Evolutionary conservation across 2,888 invertebrate genomes (phyloP), one percentile per base, ranked within the genome.

Genomic region (Malthinus flaveolus): DNA sequence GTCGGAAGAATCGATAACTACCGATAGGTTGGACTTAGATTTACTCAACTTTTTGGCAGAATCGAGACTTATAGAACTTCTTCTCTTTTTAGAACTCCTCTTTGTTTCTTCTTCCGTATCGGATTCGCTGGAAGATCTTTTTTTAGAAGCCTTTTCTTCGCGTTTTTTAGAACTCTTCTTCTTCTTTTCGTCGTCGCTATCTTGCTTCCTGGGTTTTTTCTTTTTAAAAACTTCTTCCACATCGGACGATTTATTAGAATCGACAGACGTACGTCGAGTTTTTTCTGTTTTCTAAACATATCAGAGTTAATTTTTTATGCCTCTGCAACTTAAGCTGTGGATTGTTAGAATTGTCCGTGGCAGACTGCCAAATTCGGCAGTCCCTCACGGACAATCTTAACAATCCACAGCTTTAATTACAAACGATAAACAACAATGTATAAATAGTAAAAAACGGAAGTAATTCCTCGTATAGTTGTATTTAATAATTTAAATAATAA

Each of bases 141-240:
- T 36, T 42, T 42, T 3, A 23, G 23, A 3, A 13, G 52, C 69
- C 9, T 39, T 11, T 50, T 63, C 35, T 53, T 63, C 32, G 54
- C 56, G 36, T 59, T 59, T 23, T 23, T 23, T 23, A 23, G 23
- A 23, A 23, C 23, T 23, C 8, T 62, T 59, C 23, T 45, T 58
- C 44, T 59, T 63, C 13, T 66, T 63, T 57, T 76, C 62, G 52
- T 64, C 57, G 31, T 61, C 57, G 46, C 62, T 49, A 37, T 63
- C 51, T 46, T 31, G 13, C 39, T 59, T 59, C 35, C 52, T 57
- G 6, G 36, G 39, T 31, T 52, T 49, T 42, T 59, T 59, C 10
- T 45, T 49, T 23, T 54, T 59, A 4, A 9, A 23, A 23, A 3
- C 23, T 23, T 23, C 12, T 2, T 59, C 59, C n/a, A 55, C 55